These are phyloP conservation scores for Phenacoccus solenopsis DNA, from an alignment of 1,140 invertebrate species.

Conservation along the genomic window DNA sequence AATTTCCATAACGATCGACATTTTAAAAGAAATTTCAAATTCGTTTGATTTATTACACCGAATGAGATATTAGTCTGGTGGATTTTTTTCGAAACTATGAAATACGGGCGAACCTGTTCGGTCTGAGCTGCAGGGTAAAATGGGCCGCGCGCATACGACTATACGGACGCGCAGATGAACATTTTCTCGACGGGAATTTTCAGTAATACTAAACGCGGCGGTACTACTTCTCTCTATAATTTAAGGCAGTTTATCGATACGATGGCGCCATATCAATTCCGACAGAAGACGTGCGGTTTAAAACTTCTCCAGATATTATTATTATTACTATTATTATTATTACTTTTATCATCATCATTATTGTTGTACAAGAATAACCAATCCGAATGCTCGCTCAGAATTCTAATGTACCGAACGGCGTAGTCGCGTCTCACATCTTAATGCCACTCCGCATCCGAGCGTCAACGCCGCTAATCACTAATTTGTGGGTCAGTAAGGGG, in stretches of 20 bases:
- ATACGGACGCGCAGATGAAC: constrained; percentile 5
- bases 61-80: background rate
- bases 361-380: constrained; percentile 6
- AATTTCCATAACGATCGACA: background rate
- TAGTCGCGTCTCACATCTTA: background rate
- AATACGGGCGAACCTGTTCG: constrained; percentile 12
- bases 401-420: background rate
- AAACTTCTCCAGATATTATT: constrained; percentile 18
- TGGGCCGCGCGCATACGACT: background rate
- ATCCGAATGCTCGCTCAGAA: background rate
- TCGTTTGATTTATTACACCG: background rate
- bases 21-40: background rate
- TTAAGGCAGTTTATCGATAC: constrained; percentile 17
- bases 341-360: constrained; percentile 10
- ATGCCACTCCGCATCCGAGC: background rate
- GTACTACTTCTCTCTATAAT: constrained; percentile 15
- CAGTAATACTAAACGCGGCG: constrained; percentile 14
- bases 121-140: constrained; percentile 10
- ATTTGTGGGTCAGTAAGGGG: constrained; percentile 11
- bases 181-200: constrained; percentile 16
- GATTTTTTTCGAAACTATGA: background rate
- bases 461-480: constrained; percentile 11
- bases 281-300: constrained; percentile 13
- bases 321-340: constrained; percentile 15
- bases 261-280: constrained; percentile 14